Evolutionary conservation across 2,113 vertebrate genomes (phyloP).

Genomic region (Perca fluviatilis): DNA sequence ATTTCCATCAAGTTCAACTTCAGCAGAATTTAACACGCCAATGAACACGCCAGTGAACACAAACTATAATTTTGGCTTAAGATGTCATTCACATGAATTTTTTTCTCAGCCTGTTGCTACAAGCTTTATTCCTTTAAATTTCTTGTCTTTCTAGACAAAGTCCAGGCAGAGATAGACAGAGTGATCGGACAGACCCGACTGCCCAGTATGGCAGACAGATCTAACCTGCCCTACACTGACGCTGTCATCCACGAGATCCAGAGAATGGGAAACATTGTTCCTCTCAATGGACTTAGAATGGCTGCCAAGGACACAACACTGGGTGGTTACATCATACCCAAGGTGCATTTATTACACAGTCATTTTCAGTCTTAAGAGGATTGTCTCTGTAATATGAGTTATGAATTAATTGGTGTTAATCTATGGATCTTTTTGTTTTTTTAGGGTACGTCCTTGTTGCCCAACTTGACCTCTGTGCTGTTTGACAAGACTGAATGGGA

Average conservation of each 20-base stretch:
- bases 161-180: slow-evolving; percentile 77
- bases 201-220: slow-evolving; percentile 83
- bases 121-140: too few relatives aligned
- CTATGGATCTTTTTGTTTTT: neutral
- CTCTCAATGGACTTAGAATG: slow-evolving; percentile 81
- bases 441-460: slow-evolving; percentile 85
- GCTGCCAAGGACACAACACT: slow-evolving; percentile 72
- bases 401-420: neutral
- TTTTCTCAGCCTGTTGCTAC: too few relatives aligned
- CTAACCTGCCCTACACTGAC: slow-evolving; percentile 87
- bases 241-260: slow-evolving; percentile 90
- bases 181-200: slow-evolving; percentile 74
- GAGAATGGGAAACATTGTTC: slow-evolving; percentile 86
- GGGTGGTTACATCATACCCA: slow-evolving; percentile 86
- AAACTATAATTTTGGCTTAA: too few relatives aligned
- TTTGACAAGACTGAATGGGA: slow-evolving; percentile 87
- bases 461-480: slow-evolving; percentile 88
- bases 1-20: too few relatives aligned
- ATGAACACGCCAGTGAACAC: too few relatives aligned
- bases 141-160: too few relatives aligned
- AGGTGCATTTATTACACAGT: slow-evolving; percentile 67
- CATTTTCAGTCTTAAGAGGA: neutral
- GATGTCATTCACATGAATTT: too few relatives aligned
- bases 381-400: neutral
- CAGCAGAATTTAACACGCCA: too few relatives aligned